Percentiles rank a stretch among this genome's conserved stretches.
These are phyloP conservation scores for Hypotaenidia philippensis DNA, from an alignment of 2,797 vertebrate genomes.

Conservation along the genomic window DNA sequence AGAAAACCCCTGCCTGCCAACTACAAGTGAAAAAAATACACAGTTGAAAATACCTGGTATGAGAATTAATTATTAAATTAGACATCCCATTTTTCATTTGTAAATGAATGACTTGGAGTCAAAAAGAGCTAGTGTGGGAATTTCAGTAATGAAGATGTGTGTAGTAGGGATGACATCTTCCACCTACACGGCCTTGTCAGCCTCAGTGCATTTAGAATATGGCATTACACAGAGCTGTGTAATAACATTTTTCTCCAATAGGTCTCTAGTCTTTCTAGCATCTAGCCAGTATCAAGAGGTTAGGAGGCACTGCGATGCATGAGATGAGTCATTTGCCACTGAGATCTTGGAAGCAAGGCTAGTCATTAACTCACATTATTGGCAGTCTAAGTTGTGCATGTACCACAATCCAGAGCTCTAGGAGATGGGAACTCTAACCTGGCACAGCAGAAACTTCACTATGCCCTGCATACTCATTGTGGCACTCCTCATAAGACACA, in stretches of 20 bases:
- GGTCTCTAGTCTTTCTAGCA: neutral
- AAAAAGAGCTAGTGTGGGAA: neutral
- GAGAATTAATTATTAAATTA: neutral
- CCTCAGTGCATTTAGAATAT: neutral
- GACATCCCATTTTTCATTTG: neutral
- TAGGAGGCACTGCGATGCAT: neutral
- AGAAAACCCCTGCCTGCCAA: neutral
- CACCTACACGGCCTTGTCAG: neutral
- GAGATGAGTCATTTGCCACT: neutral
- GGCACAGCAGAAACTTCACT: neutral
- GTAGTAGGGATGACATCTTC: neutral
- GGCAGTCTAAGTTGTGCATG: neutral
- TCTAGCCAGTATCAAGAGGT: neutral
- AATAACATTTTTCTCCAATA: neutral
- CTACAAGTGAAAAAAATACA: neutral
- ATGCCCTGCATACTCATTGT: neutral
- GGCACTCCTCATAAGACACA: neutral
- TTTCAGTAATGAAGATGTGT: neutral
- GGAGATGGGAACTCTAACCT: neutral
- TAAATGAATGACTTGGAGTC: neutral
- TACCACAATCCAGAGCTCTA: neutral
- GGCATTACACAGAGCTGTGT: neutral
- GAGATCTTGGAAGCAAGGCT: conserved; percentile 9
- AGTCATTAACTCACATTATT: neutral
- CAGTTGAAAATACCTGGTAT: neutral